Evolutionary conservation across 2,797 vertebrate genomes (phyloP), one percentile per base, ranked within the genome.

Genomic region (Dallia pectoralis): DNA sequence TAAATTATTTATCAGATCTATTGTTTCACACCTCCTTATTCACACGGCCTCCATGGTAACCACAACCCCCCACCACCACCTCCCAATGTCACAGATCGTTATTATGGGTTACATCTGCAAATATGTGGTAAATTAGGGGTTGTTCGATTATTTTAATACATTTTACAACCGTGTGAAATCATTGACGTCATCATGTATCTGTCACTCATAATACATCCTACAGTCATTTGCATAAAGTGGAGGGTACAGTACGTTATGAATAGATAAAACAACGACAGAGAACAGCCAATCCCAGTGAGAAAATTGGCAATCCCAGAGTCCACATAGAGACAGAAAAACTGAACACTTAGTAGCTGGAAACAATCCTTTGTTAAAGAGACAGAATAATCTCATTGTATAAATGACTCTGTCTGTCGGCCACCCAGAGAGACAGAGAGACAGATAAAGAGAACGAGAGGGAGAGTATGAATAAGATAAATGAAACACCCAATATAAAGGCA

Each of bases 201-300:
- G 33, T 36, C 33, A 36, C 33, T 27, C 59, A 29, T 62, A 12
- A 29, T 29, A 62, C 51, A 29, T 62, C 27, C 25, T 4, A 61
- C 56, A 61, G 59, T 62, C 0, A 16, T 62, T 29, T 30, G 4
- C 22, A 62, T 4, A 29, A 30, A 25, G 27, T 53, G n/a, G 19
- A 64, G 18, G 32, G 27, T 64, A 29, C 15, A 16, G 32, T 32
- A 29, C 11, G 7, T 14, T 29, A 19, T 32, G 4, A 30, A 18
- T 16, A 33, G 15, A 62, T 27, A 48, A 72, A 56, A 70, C 18
- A 56, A 81, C 76, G n/a, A 69, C 72, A 77, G 32, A 61, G 56
- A 59, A 30, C 19, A 66, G 70, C 44, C 29, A 73, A 65, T n/a
- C n/a, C n/a, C n/a, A n/a, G n/a, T n/a, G n/a, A n/a, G n/a, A n/a